Base-by-base conservation (phyloP, 2,113 vertebrate species). In the Leptocoma aspasia region DNA sequence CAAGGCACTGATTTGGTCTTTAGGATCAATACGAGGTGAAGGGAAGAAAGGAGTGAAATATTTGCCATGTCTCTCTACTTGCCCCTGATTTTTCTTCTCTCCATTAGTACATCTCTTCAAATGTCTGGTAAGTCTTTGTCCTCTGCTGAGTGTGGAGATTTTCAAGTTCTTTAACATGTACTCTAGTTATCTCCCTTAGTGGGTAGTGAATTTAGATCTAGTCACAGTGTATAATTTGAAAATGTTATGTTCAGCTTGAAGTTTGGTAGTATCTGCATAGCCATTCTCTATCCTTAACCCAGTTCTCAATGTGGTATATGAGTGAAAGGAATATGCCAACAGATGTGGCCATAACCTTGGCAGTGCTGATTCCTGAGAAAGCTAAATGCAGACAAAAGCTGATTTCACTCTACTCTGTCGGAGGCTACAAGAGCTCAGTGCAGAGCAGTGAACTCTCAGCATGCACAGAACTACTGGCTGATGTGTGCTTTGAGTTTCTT, bases 61-160 rank as follows among this genome's bases (percentile, higher is more conserved):
- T 69, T 68, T 71, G 60, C 69, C 47, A 97, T 97, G 96, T 45
- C 56, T 89, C 18, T 84, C 65, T 94, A 75, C 76, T 42, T 93
- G 65, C 9, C 87, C 8, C 52, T 96, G 76, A 64, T 88, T 92
- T 89, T 96, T 61, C 41, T 97, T 42, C 82, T 88, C 68, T 68
- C 65, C 45, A n/a, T 90, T 70, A 78, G 75, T 16, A 50, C 76
- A 26, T 57, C 82, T 94, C 85, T 96, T 89, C 96, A 93, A 86
- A 63, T 17, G 5, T 63, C 93, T 35, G 96, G 96, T 97, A 96
- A 96, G 96, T 94, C 68, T 82, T 54, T 83, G 12, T 80, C 10
- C 15, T 91, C 39, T 81, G 10, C 24, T 47, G 52, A 59, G 1
- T n/a, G 14, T 17, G 26, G 41, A 70, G 10, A 11, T 59, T 80